Base-by-base conservation (phyloP, 2,797 vertebrate genomes). In the Sebastolobus altivelis region DNA sequence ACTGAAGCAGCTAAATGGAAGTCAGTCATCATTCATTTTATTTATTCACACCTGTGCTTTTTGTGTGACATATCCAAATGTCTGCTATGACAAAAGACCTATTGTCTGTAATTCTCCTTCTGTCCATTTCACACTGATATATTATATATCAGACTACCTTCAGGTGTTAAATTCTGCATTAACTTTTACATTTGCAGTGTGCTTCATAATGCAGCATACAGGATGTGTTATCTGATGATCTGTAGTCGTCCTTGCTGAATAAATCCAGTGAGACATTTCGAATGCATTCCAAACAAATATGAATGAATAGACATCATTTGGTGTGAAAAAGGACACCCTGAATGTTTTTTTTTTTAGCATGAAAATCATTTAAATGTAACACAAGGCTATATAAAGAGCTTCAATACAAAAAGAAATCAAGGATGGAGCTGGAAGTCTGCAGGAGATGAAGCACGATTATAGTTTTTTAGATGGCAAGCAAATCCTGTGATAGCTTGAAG, bases 401-500 rank as follows among this genome's bases (percentile, higher is more conserved):
- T 55, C 3, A n/a, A 22, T 6, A 52, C 8, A 14, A 35, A 70
- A 59, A 27, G 14, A 12, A 25, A 20, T 54, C 25, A 14, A 33
- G 67, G 18, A n/a, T 20, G 52, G 60, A 40, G 40, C 8, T 52
- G 18, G 22, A 8, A 12, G 9, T 13, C 71, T 55, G 20, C 40
- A 35, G 37, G 12, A 8, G 31, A 63, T 56, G 22, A 37, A 12
- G 18, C 12, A 33, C 43, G 49, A 63, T 63, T 58, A 46, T 10
- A 49, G 37, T 68, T 69, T 9, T 80, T 61, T 33, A 61, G 31
- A 62, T 58, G 56, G 25, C 22, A 55, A 67, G 38, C 38, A 61
- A 60, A 61, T 46, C 56, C 35, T 16, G 27, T 18, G 25, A 37
- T 60, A 25, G 25, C 49, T 54, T 59, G 11, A 67, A 56, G 59